These are phyloP conservation scores for Todiramphus chloris DNA, from an alignment of 2,113 vertebrate genomes.

Conservation along the genomic window DNA sequence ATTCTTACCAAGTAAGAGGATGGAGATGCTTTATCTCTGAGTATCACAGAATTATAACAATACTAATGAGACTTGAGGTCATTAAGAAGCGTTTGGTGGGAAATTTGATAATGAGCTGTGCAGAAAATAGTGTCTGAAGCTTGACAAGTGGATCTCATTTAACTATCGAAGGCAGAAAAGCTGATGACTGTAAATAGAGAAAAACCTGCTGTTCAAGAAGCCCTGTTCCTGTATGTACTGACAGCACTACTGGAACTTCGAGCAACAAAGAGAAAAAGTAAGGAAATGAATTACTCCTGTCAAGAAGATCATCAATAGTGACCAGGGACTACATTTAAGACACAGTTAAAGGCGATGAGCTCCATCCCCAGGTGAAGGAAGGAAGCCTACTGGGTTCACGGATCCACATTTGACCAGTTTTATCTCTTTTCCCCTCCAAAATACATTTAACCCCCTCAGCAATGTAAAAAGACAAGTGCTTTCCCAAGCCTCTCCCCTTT, in stretches of 20 bases:
- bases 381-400: not conserved
- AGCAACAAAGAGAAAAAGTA: not conserved
- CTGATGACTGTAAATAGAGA: not conserved
- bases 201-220: not conserved
- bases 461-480: conserved; percentile 7
- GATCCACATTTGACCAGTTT: too few species aligned
- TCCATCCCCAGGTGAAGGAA: not conserved
- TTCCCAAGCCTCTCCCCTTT: not conserved
- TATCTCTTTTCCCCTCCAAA: not conserved
- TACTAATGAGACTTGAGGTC: not conserved
- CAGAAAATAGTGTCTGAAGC: not conserved
- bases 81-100: not conserved
- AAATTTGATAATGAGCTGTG: not conserved
- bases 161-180: not conserved
- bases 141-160: not conserved
- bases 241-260: not conserved
- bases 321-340: not conserved
- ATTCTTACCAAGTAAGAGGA: not conserved
- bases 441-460: not conserved
- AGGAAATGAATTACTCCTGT: not conserved
- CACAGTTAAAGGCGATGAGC: not conserved
- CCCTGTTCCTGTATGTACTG: not conserved
- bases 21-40: not conserved
- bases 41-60: not conserved
- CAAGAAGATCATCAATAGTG: not conserved